Conservation (phyloP, 2,113 vertebrate species). For the Myotis yumanensis region DNA sequence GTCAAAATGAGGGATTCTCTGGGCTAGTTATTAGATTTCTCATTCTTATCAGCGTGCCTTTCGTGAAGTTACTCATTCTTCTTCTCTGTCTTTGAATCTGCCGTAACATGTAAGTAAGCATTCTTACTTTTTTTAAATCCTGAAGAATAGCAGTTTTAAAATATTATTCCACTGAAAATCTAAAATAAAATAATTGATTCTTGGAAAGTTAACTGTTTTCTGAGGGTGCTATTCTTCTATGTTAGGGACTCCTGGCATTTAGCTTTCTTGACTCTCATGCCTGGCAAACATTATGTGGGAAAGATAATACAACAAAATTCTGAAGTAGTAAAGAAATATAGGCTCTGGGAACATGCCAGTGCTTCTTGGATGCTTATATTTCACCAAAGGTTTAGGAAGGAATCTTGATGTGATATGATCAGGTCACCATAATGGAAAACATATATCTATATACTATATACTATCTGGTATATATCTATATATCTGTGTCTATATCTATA, state of each 20-base stretch:
- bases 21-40: conserved; percentile 11
- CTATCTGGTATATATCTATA: too few species aligned
- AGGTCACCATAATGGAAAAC: neutral
- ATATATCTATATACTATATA: too few species aligned
- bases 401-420: neutral
- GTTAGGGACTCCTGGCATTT: neutral
- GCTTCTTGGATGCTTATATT: neutral
- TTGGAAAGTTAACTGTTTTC: neutral
- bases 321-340: neutral
- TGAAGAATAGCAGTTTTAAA: neutral
- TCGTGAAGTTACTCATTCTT: conserved; percentile 8
- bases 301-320: neutral
- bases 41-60: conserved; percentile 13
- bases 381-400: neutral
- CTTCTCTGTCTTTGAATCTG: conserved; percentile 29
- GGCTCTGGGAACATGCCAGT: neutral
- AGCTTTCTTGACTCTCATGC: neutral
- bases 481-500: neutral
- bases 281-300: neutral
- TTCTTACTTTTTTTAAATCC: conserved; percentile 26
- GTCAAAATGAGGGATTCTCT: conserved; percentile 55
- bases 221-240: neutral
- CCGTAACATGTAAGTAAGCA: neutral
- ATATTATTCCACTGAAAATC: neutral
- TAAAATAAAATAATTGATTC: conserved; percentile 6